Conservation (phyloP, 1,140 invertebrate genomes). For the Ridgeia piscesae region DNA sequence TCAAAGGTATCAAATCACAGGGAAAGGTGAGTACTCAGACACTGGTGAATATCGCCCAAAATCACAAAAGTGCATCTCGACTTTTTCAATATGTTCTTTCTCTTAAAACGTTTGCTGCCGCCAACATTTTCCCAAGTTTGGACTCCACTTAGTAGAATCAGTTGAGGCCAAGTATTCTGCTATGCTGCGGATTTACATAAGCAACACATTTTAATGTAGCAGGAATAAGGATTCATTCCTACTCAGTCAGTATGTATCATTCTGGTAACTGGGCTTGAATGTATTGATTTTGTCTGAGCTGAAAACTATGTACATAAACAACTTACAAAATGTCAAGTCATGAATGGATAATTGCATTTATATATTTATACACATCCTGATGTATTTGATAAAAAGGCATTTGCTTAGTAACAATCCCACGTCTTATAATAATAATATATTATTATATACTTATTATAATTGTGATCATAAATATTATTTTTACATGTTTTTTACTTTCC, state of each 20-base stretch:
- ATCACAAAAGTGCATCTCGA: not conserved
- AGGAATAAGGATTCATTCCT: too few species aligned
- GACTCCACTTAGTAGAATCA: not conserved
- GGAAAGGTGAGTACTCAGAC: slow-evolving; percentile 46
- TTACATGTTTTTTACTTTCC: not conserved
- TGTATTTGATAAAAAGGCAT: not conserved
- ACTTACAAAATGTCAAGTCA: too few species aligned
- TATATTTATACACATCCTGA: too few species aligned
- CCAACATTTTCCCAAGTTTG: not conserved
- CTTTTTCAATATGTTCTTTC: not conserved
- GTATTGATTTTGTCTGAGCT: not conserved
- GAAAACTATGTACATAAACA: not conserved
- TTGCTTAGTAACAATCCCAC: not conserved
- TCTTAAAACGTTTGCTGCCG: not conserved
- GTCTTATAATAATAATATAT: not conserved
- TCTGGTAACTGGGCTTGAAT: too few species aligned
- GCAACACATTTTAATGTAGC: too few species aligned
- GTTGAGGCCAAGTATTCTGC: too few species aligned
- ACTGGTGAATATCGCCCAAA: not conserved
- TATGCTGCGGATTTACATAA: too few species aligned
- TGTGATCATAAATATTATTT: not conserved
- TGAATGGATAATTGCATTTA: too few species aligned
- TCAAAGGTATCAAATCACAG: slow-evolving; percentile 55
- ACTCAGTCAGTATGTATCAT: too few species aligned
- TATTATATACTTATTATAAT: not conserved